These are phyloP conservation scores for Aspiorhynchus laticeps DNA, from an alignment of 2,113 vertebrate species.

Conservation along the genomic window DNA sequence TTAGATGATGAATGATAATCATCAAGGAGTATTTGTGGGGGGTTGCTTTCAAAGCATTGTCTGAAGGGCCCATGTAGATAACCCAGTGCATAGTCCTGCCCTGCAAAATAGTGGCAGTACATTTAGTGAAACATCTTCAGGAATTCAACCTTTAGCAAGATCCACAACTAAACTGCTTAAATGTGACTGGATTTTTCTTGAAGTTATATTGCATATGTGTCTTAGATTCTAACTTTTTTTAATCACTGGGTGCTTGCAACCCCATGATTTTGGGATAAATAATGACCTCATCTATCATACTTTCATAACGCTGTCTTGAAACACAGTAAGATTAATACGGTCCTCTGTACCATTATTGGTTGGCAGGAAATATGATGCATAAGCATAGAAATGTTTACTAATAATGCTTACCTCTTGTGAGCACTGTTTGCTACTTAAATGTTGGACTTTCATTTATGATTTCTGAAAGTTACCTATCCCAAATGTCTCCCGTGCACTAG, in stretches of 20 bases:
- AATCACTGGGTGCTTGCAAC: neutral
- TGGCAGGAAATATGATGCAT: conserved; percentile 25
- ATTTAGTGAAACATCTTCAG: neutral
- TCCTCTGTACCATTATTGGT: neutral
- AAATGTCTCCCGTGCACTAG: conserved; percentile 1
- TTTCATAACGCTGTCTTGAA: conserved; percentile 9
- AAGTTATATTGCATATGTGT: neutral
- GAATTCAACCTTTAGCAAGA: neutral
- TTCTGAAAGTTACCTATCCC: neutral
- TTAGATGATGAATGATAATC: too few relatives aligned
- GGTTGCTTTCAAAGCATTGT: too few relatives aligned
- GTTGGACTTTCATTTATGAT: neutral
- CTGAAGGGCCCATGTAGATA: too few relatives aligned
- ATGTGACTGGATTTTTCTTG: neutral
- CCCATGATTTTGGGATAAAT: neutral
- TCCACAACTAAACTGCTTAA: neutral
- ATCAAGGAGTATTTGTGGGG: too few relatives aligned
- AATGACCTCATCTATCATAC: conserved; percentile 11
- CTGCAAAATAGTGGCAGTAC: neutral
- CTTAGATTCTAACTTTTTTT: neutral
- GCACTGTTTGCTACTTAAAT: neutral
- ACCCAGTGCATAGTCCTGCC: neutral
- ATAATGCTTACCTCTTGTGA: neutral
- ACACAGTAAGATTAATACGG: conserved; percentile 6
- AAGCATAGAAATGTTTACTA: conserved; percentile 16